A percentile compares a stretch with the other conserved stretches of the same genome.
Conservation (phyloP, 2,888 invertebrate genomes). For the Cephus rjabovi region DNA sequence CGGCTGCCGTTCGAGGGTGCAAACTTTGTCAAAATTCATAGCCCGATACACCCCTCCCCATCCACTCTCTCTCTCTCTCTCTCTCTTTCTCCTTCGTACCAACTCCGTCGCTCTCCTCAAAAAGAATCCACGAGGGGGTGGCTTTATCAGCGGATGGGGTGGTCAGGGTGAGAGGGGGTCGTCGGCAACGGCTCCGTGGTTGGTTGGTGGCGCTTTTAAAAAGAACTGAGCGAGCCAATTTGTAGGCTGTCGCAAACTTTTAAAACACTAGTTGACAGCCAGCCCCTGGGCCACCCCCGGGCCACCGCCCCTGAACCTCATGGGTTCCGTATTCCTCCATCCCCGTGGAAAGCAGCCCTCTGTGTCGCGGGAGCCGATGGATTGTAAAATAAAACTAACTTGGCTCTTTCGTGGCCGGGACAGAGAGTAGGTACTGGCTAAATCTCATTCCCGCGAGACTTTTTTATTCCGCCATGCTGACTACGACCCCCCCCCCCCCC, state of each 20-base stretch:
- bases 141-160: slow-evolving; percentile 9
- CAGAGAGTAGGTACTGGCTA: slow-evolving; percentile 53
- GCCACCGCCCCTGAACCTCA: slow-evolving; percentile 36
- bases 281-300: slow-evolving; percentile 31
- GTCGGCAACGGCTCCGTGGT: slow-evolving; percentile 41
- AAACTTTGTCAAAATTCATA: slow-evolving; percentile 40
- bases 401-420: slow-evolving; percentile 60
- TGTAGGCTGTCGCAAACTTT: slow-evolving; percentile 67
- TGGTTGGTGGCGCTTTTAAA: slow-evolving; percentile 63
- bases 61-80: slow-evolving; percentile 6
- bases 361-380: slow-evolving; percentile 57
- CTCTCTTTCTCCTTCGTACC: slow-evolving; percentile 8
- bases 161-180: slow-evolving; percentile 30
- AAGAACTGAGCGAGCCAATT: slow-evolving; percentile 67
- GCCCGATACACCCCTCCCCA: slow-evolving; percentile 19
- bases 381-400: slow-evolving; percentile 68
- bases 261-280: slow-evolving; percentile 67
- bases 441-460: slow-evolving; percentile 63
- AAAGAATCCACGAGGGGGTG: neutral
- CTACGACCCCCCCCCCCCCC: neutral
- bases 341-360: slow-evolving; percentile 41
- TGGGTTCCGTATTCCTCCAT: slow-evolving; percentile 38
- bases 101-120: neutral
- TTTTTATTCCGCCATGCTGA: slow-evolving; percentile 11
- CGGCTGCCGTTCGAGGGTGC: neutral